Evolutionary conservation across 2,797 vertebrate species (phyloP).

Genomic region (Phoebastria nigripes): DNA sequence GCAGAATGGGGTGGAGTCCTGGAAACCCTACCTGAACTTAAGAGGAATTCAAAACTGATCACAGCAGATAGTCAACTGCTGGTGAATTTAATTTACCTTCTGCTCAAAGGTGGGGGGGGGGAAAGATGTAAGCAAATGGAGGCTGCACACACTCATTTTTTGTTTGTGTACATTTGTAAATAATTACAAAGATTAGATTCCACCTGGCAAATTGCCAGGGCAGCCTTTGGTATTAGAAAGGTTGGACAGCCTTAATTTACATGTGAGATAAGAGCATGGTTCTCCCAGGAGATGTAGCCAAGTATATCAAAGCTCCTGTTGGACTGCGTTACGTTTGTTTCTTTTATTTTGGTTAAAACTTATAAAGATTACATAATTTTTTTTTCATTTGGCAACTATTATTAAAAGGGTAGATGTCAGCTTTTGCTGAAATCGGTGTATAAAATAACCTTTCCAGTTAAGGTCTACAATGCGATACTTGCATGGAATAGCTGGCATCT

Average conservation of each 20-base stretch:
- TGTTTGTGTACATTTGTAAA: neutral
- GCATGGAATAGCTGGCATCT: neutral
- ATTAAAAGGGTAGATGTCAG: neutral
- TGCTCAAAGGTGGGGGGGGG: neutral
- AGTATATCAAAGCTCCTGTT: neutral
- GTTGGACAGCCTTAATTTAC: neutral
- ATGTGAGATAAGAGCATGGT: neutral
- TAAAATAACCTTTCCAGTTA: neutral
- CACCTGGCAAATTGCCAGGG: neutral
- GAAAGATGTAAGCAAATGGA: neutral
- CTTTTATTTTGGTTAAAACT: neutral
- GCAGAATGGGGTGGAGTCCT: neutral
- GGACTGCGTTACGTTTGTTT: neutral
- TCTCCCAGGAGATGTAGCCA: neutral
- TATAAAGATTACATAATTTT: neutral
- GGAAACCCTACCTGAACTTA: neutral
- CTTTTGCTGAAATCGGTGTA: neutral
- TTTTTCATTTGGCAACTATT: neutral
- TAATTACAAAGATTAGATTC: neutral
- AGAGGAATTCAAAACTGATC: neutral
- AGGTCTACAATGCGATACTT: neutral
- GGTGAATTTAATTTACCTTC: neutral
- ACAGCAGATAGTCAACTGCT: neutral
- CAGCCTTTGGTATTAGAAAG: neutral
- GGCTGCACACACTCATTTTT: neutral